Evolutionary conservation across 2,888 invertebrate species (phyloP).

Genomic region (Folsomia manolachei): DNA sequence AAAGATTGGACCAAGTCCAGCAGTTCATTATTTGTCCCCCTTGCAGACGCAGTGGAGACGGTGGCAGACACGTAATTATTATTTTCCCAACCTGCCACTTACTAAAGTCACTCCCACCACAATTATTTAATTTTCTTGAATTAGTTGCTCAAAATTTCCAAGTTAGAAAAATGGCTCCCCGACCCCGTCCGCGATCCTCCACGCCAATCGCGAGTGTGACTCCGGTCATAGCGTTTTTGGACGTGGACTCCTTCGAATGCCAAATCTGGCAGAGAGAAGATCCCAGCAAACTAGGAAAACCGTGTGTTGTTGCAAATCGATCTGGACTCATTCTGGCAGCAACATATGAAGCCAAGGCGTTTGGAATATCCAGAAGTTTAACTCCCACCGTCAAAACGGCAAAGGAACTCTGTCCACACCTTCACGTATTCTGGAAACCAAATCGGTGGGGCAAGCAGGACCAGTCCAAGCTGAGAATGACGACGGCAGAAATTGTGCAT

Average conservation of each 20-base stretch:
- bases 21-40: no score
- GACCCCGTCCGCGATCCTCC: no score
- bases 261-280: conserved; percentile 31
- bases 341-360: neutral
- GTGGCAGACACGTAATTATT: no score
- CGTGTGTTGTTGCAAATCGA: conserved; percentile 29
- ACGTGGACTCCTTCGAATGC: conserved; percentile 34
- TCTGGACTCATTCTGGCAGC: conserved; percentile 21
- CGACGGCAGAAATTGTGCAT: neutral
- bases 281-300: conserved; percentile 16
- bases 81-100: no score
- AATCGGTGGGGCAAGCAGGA: neutral
- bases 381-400: neutral
- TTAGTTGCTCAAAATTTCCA: no score
- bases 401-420: neutral
- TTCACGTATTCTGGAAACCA: neutral
- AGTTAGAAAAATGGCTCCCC: neutral
- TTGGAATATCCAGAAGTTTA: neutral
- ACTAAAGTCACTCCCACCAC: no score
- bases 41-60: no score
- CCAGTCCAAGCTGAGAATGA: neutral
- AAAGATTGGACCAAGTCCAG: no score
- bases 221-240: conserved; percentile 26
- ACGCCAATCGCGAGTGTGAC: neutral
- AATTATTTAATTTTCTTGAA: no score